Conservation (phyloP, 2,797 vertebrate genomes). For the Liasis olivaceus region DNA sequence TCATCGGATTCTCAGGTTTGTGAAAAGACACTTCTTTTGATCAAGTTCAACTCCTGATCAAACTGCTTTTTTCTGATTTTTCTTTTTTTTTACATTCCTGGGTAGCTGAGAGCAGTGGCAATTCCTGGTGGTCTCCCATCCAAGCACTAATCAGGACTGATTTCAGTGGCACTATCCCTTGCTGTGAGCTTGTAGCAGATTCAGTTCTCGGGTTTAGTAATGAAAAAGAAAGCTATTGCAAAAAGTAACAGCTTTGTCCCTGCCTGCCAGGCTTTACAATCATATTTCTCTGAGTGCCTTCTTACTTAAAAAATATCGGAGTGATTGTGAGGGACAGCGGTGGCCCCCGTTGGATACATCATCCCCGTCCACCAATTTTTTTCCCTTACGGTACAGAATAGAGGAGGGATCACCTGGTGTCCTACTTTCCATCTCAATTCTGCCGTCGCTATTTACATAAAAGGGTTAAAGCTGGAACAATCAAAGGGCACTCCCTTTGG, state of each 20-base stretch:
- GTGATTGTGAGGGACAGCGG: background rate
- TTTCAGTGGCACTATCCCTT: background rate
- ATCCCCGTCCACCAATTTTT: background rate
- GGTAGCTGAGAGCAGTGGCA: background rate
- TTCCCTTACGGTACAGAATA: background rate
- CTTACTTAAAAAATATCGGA: background rate
- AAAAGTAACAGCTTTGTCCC: background rate
- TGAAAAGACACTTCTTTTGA: background rate
- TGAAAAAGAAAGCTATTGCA: background rate
- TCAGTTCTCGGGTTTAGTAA: background rate
- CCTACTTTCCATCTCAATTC: background rate
- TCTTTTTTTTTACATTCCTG: background rate
- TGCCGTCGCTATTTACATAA: background rate
- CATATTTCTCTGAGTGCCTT: background rate
- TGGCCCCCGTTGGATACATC: background rate
- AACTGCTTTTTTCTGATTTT: background rate
- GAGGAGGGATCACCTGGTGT: background rate
- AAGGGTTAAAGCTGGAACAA: background rate
- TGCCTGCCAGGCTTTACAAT: background rate
- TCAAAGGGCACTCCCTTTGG: background rate
- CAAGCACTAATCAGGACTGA: background rate
- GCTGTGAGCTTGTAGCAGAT: background rate
- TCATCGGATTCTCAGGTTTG: background rate
- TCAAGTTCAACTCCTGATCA: background rate
- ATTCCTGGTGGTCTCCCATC: background rate